phyloP scores from a whole-genome alignment of 2,797 vertebrate genomes.

The Oryzias sinensis region DNA sequence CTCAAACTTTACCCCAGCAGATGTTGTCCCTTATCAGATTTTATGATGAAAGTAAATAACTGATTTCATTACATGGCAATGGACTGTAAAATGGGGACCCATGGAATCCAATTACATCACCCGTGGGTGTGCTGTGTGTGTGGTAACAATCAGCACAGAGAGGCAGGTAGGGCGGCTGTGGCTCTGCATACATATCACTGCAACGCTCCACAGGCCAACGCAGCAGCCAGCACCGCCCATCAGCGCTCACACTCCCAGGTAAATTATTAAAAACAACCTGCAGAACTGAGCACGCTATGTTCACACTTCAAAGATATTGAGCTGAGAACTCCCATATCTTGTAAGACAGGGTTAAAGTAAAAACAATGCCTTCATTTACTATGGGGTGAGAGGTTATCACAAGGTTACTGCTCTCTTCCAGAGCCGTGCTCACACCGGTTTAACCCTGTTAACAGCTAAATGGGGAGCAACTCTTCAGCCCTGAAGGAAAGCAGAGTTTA shows the following conservation, averaged over 20 bases:
- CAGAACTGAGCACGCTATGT: conserved; percentile 62
- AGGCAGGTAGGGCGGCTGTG: conserved; percentile 43
- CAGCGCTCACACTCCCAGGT: conserved; percentile 31
- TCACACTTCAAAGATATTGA: conserved; percentile 65
- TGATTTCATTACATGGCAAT: conserved; percentile 73
- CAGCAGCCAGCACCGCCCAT: conserved; percentile 29
- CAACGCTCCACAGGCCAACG: conserved; percentile 26
- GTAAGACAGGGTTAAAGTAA: conserved; percentile 36
- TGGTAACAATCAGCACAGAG: conserved; percentile 51
- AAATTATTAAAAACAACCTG: conserved; percentile 74
- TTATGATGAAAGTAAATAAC: conserved; percentile 75
- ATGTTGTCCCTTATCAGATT: conserved; percentile 67
- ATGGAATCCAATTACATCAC: conserved; percentile 74
- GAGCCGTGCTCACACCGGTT: conserved; percentile 10
- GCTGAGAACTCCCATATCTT: conserved; percentile 47
- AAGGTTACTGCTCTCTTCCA: conserved; percentile 26
- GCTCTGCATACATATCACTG: conserved; percentile 46
- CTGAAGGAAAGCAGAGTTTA: neutral
- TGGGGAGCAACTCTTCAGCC: neutral
- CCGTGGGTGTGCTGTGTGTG: conserved; percentile 56
- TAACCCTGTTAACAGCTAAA: conserved; percentile 6
- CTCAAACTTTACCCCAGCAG: conserved; percentile 63
- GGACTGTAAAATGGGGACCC: conserved; percentile 69
- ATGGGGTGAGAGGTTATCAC: conserved; percentile 23
- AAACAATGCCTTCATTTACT: conserved; percentile 29